Conservation (phyloP, 2,113 vertebrate species). For the Ia io region DNA sequence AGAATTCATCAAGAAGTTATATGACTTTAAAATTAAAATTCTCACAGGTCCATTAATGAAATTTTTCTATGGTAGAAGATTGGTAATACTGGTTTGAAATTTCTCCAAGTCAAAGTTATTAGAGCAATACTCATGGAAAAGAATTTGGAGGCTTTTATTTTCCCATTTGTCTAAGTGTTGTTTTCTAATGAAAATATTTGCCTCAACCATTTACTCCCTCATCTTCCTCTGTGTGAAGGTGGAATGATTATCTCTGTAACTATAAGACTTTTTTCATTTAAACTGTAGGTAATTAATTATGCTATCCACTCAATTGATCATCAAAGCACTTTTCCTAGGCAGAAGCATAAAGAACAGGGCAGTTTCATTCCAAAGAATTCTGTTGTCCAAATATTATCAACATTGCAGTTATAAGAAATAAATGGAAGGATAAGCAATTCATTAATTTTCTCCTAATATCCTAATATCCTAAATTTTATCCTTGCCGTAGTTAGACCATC, state of each 20-base stretch:
- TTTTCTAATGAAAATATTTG: conserved; percentile 36
- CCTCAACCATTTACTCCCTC: neutral
- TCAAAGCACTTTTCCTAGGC: neutral
- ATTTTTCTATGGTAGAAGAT: neutral
- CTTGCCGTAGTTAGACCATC: neutral
- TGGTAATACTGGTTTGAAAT: conserved; percentile 12
- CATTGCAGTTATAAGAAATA: conserved; percentile 11
- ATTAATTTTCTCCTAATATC: conserved; percentile 4
- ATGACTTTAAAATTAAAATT: conserved; percentile 60
- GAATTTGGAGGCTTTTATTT: neutral
- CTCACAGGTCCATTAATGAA: neutral
- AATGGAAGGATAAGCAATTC: neutral
- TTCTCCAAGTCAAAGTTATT: neutral
- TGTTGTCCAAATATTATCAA: conserved; percentile 41
- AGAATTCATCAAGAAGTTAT: conserved; percentile 45
- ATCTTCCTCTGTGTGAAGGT: neutral
- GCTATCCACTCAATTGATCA: neutral
- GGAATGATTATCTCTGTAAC: neutral
- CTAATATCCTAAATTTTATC: neutral
- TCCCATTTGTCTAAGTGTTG: neutral
- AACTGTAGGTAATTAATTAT: conserved; percentile 50
- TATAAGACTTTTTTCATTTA: neutral
- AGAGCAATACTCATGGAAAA: neutral
- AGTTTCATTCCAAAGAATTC: conserved; percentile 17
- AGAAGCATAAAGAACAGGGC: neutral